Evolutionary conservation across 2,113 vertebrate species (phyloP).

Genomic region (Chelonoidis abingdonii): DNA sequence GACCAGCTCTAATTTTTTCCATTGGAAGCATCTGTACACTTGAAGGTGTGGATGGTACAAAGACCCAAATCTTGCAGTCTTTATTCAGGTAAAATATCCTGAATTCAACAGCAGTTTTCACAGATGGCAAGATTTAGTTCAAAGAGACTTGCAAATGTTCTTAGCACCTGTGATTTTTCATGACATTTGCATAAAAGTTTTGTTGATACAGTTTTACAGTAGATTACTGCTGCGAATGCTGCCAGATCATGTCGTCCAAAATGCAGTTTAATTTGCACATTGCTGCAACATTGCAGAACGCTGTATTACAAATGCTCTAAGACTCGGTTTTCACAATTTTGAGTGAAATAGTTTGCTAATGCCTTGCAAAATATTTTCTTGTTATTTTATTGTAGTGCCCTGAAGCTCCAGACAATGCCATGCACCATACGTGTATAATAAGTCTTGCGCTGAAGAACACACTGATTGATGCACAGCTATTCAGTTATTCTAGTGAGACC

Average conservation of each 20-base stretch:
- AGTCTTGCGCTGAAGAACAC: not conserved
- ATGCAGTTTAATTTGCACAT: not conserved
- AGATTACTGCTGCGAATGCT: not conserved
- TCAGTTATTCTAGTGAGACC: not conserved
- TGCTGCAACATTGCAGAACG: not conserved
- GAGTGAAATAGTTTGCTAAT: not conserved
- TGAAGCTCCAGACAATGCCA: not conserved
- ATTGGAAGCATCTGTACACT: not conserved
- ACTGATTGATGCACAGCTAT: not conserved
- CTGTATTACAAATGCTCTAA: not conserved
- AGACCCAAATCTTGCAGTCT: not conserved
- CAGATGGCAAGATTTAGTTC: not conserved
- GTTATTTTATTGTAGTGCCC: not conserved
- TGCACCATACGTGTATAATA: rapidly evolving
- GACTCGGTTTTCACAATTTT: not conserved
- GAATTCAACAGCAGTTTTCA: not conserved
- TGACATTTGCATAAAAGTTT: not conserved
- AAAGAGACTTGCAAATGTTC: not conserved
- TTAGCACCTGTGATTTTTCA: not conserved
- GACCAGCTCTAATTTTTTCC: not conserved
- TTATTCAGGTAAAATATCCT: not conserved
- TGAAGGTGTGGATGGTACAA: rapidly evolving
- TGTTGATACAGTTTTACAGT: not conserved
- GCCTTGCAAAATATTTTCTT: not conserved
- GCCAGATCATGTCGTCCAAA: not conserved